Percentiles rank a stretch among this genome's conserved stretches.
phyloP scores from a whole-genome alignment of 2,113 vertebrate species.

The Crotalus viridis region DNA sequence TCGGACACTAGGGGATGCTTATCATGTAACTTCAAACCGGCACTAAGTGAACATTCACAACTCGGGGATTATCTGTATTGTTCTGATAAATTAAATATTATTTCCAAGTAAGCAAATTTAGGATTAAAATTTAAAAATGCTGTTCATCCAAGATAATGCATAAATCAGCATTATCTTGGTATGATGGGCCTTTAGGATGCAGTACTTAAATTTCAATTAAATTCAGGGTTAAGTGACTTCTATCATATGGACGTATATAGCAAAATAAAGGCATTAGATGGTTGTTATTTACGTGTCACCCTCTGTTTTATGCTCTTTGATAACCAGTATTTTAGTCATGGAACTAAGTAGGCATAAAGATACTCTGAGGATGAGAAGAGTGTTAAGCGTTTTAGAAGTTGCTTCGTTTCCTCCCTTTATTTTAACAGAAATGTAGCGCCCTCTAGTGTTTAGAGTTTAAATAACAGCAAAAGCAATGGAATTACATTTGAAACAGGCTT shows the following conservation, averaged over 20 bases:
- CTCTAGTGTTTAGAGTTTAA: constrained; percentile 38
- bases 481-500: not conserved
- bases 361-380: not conserved
- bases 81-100: not conserved
- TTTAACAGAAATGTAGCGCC: constrained; percentile 35
- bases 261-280: not conserved
- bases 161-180: not conserved
- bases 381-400: accelerated
- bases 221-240: not conserved
- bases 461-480: not conserved
- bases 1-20: no score
- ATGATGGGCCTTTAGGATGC: not conserved
- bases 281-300: not conserved
- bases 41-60: no score
- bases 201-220: not conserved
- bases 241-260: not conserved
- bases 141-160: not conserved
- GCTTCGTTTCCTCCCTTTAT: accelerated
- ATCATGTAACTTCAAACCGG: no score
- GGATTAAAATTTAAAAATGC: not conserved
- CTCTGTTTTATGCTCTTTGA: not conserved
- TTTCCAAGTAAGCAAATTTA: not conserved
- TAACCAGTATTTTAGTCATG: not conserved
- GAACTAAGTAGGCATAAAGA: not conserved
- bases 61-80: no score